phyloP scores from a whole-genome alignment of 2,888 invertebrate species.

The Tromatobia lineatoria region DNA sequence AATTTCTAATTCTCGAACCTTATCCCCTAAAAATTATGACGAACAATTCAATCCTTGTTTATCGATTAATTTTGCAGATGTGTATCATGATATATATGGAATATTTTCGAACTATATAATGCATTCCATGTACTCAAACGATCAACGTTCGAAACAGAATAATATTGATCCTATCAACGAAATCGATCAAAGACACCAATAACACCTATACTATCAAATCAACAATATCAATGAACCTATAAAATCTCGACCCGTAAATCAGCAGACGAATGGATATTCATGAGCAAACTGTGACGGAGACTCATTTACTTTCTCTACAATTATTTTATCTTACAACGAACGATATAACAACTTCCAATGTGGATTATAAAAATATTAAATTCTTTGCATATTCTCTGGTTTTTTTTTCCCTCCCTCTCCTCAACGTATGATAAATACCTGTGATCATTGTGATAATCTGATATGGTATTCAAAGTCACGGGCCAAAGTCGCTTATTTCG shows the following conservation, averaged over 20 bases:
- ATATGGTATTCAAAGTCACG: slow-evolving; percentile 85
- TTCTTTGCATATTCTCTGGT: slow-evolving; percentile 76
- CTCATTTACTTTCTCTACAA: slow-evolving; percentile 6
- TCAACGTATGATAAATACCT: slow-evolving; percentile 75
- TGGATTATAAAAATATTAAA: slow-evolving; percentile 87
- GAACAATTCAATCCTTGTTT: slow-evolving; percentile 31
- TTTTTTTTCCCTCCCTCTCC: slow-evolving; percentile 13
- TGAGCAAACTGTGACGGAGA: slow-evolving; percentile 52
- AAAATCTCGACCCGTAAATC: not conserved
- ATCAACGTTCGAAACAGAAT: slow-evolving; percentile 12
- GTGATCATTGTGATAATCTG: slow-evolving; percentile 68
- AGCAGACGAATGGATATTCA: not conserved
- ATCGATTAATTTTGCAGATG: not conserved
- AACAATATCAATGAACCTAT: slow-evolving; percentile 24
- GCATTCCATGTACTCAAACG: not conserved
- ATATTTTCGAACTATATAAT: slow-evolving; percentile 11
- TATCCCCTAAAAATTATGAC: not conserved
- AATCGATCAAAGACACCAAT: slow-evolving; percentile 30
- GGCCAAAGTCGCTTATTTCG: slow-evolving; percentile 87
- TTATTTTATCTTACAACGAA: slow-evolving; percentile 77
- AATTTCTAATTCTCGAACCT: not conserved
- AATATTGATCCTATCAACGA: slow-evolving; percentile 15
- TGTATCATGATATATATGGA: not conserved
- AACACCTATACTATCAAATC: slow-evolving; percentile 38
- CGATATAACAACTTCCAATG: slow-evolving; percentile 87